phyloP scores from a whole-genome alignment of 2,888 invertebrate species.

The Oligia strigilis region DNA sequence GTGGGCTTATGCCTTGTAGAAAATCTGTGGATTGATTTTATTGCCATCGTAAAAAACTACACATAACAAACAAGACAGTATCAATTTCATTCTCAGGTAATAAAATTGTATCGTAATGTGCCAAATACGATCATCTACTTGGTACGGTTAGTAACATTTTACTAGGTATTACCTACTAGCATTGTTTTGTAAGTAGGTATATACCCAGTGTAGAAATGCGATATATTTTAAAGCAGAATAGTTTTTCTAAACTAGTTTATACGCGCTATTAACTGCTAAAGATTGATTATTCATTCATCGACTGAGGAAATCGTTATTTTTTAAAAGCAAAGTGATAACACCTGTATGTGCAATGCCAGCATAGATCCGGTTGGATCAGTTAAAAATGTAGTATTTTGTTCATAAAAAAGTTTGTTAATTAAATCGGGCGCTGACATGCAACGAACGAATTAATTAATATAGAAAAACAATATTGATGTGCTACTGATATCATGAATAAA shows the following conservation, averaged over 20 bases:
- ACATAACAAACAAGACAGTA: not conserved
- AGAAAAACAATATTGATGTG: constrained; percentile 4
- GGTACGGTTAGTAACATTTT: constrained; percentile 4
- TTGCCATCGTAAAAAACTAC: not conserved
- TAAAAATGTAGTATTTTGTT: constrained; percentile 6
- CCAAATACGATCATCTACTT: not conserved
- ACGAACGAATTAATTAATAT: not conserved
- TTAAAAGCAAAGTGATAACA: constrained; percentile 24
- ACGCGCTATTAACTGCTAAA: constrained; percentile 70
- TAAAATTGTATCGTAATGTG: not conserved
- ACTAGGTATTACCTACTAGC: constrained; percentile 26
- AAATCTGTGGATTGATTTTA: not conserved
- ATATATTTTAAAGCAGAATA: constrained; percentile 33
- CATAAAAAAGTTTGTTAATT: constrained; percentile 19
- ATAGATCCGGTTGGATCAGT: constrained; percentile 41
- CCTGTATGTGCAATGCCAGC: constrained; percentile 21
- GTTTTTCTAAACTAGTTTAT: constrained; percentile 49
- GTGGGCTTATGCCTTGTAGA: not conserved
- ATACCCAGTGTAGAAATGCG: constrained; percentile 40
- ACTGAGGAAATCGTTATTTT: constrained; percentile 55
- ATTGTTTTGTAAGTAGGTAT: constrained; percentile 28
- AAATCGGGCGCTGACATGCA: constrained; percentile 30
- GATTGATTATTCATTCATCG: constrained; percentile 59
- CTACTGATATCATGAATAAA: constrained; percentile 24
- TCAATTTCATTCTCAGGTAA: not conserved